Conservation (phyloP, 2,888 invertebrate species). For the Blastobasis adustella region DNA sequence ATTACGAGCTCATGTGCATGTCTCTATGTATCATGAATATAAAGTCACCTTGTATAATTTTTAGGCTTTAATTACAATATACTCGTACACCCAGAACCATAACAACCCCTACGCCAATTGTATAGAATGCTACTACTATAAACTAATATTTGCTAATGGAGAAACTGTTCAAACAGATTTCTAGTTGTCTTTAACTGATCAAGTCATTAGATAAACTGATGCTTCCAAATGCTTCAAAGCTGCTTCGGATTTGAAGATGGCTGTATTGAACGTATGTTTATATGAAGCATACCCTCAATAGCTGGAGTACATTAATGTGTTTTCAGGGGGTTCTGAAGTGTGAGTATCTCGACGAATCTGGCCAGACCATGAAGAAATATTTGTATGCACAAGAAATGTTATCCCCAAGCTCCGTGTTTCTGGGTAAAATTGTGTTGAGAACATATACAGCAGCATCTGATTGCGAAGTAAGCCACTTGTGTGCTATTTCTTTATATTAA, state of each 20-base stretch:
- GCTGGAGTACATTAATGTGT: background rate
- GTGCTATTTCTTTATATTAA: too few species aligned
- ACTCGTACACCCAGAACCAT: too few species aligned
- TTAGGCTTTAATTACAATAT: background rate
- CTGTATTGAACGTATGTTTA: background rate
- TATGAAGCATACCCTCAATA: background rate
- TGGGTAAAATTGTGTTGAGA: constrained; percentile 30
- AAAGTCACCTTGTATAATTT: background rate
- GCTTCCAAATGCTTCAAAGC: too few species aligned
- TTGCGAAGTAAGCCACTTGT: constrained; percentile 35
- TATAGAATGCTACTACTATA: too few species aligned
- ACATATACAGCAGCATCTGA: constrained; percentile 41
- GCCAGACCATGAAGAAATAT: constrained; percentile 24
- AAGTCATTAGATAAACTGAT: too few species aligned
- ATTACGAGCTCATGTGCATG: background rate
- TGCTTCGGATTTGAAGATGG: too few species aligned
- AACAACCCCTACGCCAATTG: too few species aligned
- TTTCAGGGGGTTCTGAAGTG: constrained; percentile 38
- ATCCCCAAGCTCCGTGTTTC: constrained; percentile 32
- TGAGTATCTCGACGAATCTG: constrained; percentile 35
- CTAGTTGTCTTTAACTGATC: background rate
- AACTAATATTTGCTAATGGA: background rate
- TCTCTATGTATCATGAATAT: background rate
- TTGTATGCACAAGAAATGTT: constrained; percentile 32
- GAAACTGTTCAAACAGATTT: background rate